Percentiles rank a stretch among this genome's conserved stretches.
phyloP scores from a whole-genome alignment of 2,888 invertebrate genomes.

The Perdita meconis region DNA sequence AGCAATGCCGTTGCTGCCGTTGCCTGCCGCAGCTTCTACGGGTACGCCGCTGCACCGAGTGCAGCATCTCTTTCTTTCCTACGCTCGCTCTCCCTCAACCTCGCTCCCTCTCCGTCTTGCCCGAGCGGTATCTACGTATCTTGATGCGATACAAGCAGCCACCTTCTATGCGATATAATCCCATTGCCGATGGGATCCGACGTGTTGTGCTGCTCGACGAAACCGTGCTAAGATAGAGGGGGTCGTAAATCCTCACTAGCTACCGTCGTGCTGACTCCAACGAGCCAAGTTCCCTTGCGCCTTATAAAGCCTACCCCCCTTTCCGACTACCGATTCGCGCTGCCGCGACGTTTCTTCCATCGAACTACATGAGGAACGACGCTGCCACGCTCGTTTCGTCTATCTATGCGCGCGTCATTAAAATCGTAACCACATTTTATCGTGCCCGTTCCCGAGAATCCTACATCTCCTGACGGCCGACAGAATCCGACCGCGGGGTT shows the following conservation, averaged over 20 bases:
- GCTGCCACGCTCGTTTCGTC: conserved; percentile 18
- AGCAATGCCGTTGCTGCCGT: conserved; percentile 31
- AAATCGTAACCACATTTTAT: conserved; percentile 25
- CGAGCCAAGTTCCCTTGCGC: conserved; percentile 73
- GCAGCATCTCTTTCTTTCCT: conserved; percentile 36
- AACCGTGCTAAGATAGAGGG: conserved; percentile 78
- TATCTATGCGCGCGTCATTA: conserved; percentile 31
- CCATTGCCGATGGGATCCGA: conserved; percentile 82
- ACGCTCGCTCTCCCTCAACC: neutral
- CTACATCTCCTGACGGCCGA: neutral
- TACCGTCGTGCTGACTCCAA: conserved; percentile 79
- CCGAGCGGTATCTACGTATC: conserved; percentile 77
- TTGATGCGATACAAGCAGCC: conserved; percentile 78
- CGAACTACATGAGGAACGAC: conserved; percentile 39
- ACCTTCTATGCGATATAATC: conserved; percentile 81
- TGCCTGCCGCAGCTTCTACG: conserved; percentile 37
- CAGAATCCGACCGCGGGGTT: neutral
- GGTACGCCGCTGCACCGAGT: conserved; percentile 58
- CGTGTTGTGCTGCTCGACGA: conserved; percentile 78
- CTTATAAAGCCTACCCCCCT: conserved; percentile 69
- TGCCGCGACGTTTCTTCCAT: conserved; percentile 40
- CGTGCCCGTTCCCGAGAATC: conserved; percentile 6
- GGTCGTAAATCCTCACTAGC: conserved; percentile 82
- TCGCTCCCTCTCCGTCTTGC: conserved; percentile 16
- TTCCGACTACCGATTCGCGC: conserved; percentile 62